phyloP scores from a whole-genome alignment of 2,113 vertebrate species.

The Vidua macroura region DNA sequence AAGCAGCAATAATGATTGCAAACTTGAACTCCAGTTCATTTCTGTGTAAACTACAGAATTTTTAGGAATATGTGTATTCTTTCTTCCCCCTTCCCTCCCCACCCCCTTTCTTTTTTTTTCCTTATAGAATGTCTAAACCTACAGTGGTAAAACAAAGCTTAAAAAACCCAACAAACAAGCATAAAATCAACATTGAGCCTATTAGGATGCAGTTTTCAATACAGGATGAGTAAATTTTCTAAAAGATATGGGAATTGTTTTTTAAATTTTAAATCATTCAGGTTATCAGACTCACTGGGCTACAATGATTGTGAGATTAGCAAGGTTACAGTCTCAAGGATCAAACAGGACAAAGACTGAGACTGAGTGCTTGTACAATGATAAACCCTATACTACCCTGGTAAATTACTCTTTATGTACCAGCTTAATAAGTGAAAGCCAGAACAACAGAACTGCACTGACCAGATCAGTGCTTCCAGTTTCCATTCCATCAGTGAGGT shows the following conservation, averaged over 20 bases:
- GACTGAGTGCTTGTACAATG: neutral
- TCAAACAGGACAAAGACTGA: neutral
- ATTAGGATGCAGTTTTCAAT: neutral
- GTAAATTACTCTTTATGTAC: neutral
- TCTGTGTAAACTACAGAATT: neutral
- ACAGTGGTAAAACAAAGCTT: neutral
- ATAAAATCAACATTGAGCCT: neutral
- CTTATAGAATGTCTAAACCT: neutral
- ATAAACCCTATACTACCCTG: neutral
- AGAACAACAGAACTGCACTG: neutral
- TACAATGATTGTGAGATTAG: neutral
- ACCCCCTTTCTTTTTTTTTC: fast-evolving
- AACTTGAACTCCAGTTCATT: neutral
- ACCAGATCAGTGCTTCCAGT: neutral
- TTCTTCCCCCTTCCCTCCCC: fast-evolving
- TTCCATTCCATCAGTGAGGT: neutral
- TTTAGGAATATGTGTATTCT: neutral
- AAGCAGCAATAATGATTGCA: neutral
- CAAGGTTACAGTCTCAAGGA: neutral
- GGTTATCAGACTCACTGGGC: neutral
- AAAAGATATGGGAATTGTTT: neutral
- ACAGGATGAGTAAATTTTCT: neutral
- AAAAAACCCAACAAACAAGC: neutral
- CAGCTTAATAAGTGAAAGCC: neutral
- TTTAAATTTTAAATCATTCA: neutral